Evolutionary conservation across 2,113 vertebrate genomes (phyloP).

Genomic region (Eudyptes chrysolophus): DNA sequence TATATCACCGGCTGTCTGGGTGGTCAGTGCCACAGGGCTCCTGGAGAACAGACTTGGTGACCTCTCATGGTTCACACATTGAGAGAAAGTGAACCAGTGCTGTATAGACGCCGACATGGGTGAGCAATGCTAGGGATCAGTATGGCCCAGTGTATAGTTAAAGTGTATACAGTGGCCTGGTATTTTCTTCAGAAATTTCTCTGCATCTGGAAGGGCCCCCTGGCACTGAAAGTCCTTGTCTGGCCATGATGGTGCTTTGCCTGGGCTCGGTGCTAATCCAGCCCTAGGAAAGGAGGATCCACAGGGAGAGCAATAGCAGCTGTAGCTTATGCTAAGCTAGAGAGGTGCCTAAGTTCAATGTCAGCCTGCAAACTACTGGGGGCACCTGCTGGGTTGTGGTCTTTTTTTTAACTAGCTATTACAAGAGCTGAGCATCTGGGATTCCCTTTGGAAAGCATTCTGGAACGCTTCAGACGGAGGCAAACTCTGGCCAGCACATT

Average conservation of each 20-base stretch:
- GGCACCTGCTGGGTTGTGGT: neutral
- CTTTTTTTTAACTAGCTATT: neutral
- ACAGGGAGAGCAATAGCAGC: neutral
- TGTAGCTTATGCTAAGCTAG: neutral
- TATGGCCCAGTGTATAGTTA: neutral
- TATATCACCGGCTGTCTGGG: accelerated
- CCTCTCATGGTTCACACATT: accelerated
- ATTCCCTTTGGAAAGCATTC: neutral
- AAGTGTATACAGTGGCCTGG: neutral
- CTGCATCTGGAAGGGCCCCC: neutral
- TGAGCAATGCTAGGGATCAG: neutral
- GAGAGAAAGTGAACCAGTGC: neutral
- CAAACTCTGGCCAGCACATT: neutral
- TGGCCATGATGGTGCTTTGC: neutral
- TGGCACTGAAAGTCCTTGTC: neutral
- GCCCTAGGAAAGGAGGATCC: neutral
- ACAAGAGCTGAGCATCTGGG: neutral
- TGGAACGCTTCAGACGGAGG: neutral
- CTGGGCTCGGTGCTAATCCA: neutral
- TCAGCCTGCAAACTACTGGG: neutral
- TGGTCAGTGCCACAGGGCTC: neutral
- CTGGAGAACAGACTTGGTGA: neutral
- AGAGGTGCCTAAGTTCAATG: neutral
- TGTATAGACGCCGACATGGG: accelerated
- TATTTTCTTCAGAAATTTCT: neutral